Base-by-base conservation (phyloP, 2,797 vertebrate species). In the Muscicapa comitata region DNA sequence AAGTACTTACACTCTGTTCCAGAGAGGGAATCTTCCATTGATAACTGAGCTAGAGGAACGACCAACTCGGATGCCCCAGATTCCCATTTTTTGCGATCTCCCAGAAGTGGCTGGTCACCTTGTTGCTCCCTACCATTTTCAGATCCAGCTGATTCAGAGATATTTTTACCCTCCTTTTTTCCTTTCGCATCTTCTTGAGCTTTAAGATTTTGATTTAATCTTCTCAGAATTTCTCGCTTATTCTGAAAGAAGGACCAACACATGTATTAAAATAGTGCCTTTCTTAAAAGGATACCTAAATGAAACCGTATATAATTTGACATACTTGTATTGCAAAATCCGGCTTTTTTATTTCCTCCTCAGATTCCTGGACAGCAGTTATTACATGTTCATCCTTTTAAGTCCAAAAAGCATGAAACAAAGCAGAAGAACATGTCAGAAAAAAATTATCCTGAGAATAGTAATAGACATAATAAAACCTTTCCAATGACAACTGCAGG, bases 201-300 rank as follows among this genome's bases (percentile, higher is more conserved):
- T 98, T 99, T 99, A 77, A 99, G 96, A 96, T 99, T 99, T 96
- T 99, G 98, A 97, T 99, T 99, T 50, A 99, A 98, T 94, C 99
- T 98, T 78, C 96, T 98, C 28, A 99, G 97, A 97, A 99, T 99
- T 97, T 99, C 98, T 96, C 98, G 98, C 86, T 99, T 99, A 97
- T 91, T 99, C 99, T 99, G 97, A 94, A 97, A 96, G 13, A 45
- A 89, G 37, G 17, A 57, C 31, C 54, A 90, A 90, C 4, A 33
- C 10, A 9, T 18, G 37, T 11, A 45, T 81, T 89, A 94, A 63
- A 94, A 82, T 28, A 72, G 31, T 70, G 33, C 16, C 38, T 70
- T 94, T 82, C 81, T 87, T 45, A 90, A 93, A 92, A 66, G 17
- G 43, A 59, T 70, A 93, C 61, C 11, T 50, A 21, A 53, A 55